A percentile compares a stretch with the other conserved stretches of the same genome.
These are phyloP conservation scores for Ceratina calcarata DNA, from an alignment of 1,140 invertebrate genomes.

Conservation along the genomic window DNA sequence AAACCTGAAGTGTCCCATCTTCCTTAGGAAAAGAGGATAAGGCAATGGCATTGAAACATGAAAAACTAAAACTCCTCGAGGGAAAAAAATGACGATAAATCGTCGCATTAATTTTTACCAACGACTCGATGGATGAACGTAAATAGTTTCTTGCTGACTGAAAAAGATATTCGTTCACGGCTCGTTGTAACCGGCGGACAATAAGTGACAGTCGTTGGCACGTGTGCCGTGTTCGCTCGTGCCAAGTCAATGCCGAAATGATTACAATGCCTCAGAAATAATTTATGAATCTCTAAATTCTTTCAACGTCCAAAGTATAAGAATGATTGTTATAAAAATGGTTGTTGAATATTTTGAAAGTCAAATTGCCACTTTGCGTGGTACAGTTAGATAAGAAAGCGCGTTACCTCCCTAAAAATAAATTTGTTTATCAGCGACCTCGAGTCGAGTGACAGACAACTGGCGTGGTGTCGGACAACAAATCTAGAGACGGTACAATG, in stretches of 20 bases:
- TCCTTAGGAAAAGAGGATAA: too few relatives aligned
- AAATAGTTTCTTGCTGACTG: not conserved
- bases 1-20: not conserved
- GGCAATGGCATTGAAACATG: not conserved
- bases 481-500: not conserved
- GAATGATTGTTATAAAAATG: too few relatives aligned
- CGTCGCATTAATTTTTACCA: not conserved
- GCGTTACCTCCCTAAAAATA: too few relatives aligned
- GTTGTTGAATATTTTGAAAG: too few relatives aligned
- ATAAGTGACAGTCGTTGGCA: not conserved
- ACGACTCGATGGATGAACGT: not conserved
- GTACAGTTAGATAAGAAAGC: too few relatives aligned
- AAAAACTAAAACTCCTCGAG: not conserved
- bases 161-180: not conserved
- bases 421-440: too few relatives aligned
- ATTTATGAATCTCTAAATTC: too few relatives aligned
- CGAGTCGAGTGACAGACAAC: too few relatives aligned
- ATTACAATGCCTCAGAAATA: not conserved
- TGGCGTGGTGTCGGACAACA: constrained; percentile 3
- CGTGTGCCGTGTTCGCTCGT: not conserved
- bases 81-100: not conserved
- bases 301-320: too few relatives aligned
- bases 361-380: too few relatives aligned
- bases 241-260: not conserved
- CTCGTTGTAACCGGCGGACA: not conserved